Evolutionary conservation across 2,888 invertebrate genomes (phyloP), one percentile per base, ranked within the genome.

Genomic region (Linyphia triangularis): DNA sequence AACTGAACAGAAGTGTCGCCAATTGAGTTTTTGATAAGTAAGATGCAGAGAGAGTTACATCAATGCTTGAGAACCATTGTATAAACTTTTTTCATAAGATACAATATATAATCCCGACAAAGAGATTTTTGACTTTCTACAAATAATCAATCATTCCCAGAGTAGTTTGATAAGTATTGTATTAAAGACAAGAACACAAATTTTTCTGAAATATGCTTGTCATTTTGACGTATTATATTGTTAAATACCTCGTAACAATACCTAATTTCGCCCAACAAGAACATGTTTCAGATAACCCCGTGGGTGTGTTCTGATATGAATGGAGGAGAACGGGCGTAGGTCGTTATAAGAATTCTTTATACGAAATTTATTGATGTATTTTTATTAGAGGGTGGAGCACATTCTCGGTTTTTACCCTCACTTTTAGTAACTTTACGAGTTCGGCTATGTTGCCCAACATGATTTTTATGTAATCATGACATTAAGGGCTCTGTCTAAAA

Each of bases 171-270:
- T 5, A 37, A 33, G 30, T 9, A 22, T 24, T 26, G 3, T 26
- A 26, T 24, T 63, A 19, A 59, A 59, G 28, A 33, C 59, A 59
- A 19, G n/a, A n/a, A 19, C 30, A 65, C 26, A 26, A 65, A 78
- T 63, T 26, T 28, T 65, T 28, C n/a, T 28, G 51, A 37, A 51
- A 78, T 57, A 51, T 67, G 51, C 33, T 43, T 67, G 7, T 19
- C n/a, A 51, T 81, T 81, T 70, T 26, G 51, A 37, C 37, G 57
- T 70, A 51, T 59, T 22, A 16, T 33, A 19, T 81, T 70, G 69
- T 70, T 81, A 81, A 81, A 81, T 70, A 70, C 37, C 69, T 81
- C 28, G 59, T 59, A 81, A 81, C 69, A 81, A 77, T 77, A 26
- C 43, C n/a, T 70, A 43, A 70, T 70, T 26, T 9, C 67, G 10